Percentiles rank a stretch among this genome's conserved stretches.
These are phyloP conservation scores for Cecidostiba fungosa DNA, from an alignment of 2,888 invertebrate species.

Conservation along the genomic window DNA sequence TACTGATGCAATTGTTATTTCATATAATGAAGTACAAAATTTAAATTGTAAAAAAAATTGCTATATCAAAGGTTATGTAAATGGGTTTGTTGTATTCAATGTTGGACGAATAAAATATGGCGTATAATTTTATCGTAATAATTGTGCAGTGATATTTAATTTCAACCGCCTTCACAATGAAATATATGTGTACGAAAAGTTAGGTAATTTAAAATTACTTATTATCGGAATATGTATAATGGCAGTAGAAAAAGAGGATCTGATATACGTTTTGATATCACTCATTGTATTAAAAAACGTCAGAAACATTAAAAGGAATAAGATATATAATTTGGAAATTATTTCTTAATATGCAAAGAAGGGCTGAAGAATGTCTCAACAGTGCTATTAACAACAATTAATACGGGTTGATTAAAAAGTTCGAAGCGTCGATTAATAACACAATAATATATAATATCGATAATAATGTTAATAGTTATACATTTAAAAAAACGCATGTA, in stretches of 20 bases:
- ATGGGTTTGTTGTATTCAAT: not conserved
- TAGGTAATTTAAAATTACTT: too few species aligned
- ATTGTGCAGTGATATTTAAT: not conserved
- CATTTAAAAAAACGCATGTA: conserved; percentile 41
- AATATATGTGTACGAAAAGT: not conserved
- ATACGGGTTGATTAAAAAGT: conserved; percentile 51
- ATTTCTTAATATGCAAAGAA: conserved; percentile 43
- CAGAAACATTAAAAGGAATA: too few species aligned
- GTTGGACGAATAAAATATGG: not conserved
- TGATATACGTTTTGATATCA: not conserved
- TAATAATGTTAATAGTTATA: conserved; percentile 53
- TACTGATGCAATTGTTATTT: not conserved
- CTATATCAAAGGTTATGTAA: not conserved
- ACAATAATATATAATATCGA: conserved; percentile 52
- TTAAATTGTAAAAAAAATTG: not conserved
- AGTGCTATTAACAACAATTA: conserved; percentile 51
- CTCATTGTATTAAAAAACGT: too few species aligned
- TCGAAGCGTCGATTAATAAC: conserved; percentile 56
- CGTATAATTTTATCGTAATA: not conserved
- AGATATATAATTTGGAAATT: not conserved
- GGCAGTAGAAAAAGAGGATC: too few species aligned
- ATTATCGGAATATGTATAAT: too few species aligned
- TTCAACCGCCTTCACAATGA: not conserved
- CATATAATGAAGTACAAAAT: not conserved
- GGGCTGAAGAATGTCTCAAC: conserved; percentile 32